A percentile compares a stretch with the other conserved stretches of the same genome.
Conservation (phyloP, 1,140 invertebrate species). For the Drosophila rhopaloa region DNA sequence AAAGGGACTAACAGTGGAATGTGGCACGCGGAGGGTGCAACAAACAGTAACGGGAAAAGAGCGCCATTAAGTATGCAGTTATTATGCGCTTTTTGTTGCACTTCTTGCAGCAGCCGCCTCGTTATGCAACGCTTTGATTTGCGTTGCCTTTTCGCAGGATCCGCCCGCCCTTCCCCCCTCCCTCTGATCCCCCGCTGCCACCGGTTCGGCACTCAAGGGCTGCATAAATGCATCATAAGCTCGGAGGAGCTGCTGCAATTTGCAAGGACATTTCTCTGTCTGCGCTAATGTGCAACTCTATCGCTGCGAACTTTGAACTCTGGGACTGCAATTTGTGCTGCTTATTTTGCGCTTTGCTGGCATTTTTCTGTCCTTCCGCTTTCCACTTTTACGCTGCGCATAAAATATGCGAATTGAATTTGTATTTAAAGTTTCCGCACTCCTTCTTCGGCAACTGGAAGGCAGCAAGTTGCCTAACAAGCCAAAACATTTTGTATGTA, state of each 20-base stretch:
- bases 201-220: slow-evolving; percentile 58
- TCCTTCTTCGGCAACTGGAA: slow-evolving; percentile 45
- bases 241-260: slow-evolving; percentile 61
- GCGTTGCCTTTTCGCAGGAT: slow-evolving; percentile 44
- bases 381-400: slow-evolving; percentile 54
- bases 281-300: slow-evolving; percentile 71
- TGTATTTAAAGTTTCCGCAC: slow-evolving; percentile 76
- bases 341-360: slow-evolving; percentile 78
- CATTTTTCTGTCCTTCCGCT: slow-evolving; percentile 69
- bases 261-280: slow-evolving; percentile 72
- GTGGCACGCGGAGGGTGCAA: slow-evolving; percentile 1
- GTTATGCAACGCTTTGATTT: slow-evolving; percentile 64
- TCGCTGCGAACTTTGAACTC: slow-evolving; percentile 71
- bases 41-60: slow-evolving; percentile 38
- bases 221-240: slow-evolving; percentile 80
- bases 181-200: background rate
- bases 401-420: slow-evolving; percentile 83
- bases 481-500: slow-evolving; percentile 80
- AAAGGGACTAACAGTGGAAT: slow-evolving; percentile 3
- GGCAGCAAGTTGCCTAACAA: slow-evolving; percentile 71
- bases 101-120: slow-evolving; percentile 70
- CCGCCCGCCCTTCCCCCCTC: background rate
- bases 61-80: slow-evolving; percentile 77
- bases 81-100: slow-evolving; percentile 80
- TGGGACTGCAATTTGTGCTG: slow-evolving; percentile 65